A percentile compares a stretch with the other conserved stretches of the same genome.
Evolutionary conservation across 2,113 vertebrate genomes (phyloP).

Genomic region (Mystacornis crossleyi): DNA sequence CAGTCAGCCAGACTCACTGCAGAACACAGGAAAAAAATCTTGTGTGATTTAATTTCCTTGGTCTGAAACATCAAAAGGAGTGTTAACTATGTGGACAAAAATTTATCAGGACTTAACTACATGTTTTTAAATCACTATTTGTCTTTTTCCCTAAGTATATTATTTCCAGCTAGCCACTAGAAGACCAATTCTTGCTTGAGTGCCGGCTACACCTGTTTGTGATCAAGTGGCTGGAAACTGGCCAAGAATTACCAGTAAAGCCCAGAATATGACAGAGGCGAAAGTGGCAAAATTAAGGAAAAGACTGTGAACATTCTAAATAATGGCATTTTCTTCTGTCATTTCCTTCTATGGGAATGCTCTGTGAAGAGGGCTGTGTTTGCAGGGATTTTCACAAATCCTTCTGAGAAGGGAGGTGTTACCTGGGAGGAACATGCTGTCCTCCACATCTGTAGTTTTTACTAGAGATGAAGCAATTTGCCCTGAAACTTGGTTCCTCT

Average conservation of each 20-base stretch:
- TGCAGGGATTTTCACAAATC: not conserved
- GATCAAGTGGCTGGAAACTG: not conserved
- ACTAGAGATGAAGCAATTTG: not conserved
- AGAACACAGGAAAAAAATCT: not conserved
- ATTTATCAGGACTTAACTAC: not conserved
- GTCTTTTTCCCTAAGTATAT: not conserved
- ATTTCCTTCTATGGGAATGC: not conserved
- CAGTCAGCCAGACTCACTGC: not conserved
- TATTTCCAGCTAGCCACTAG: not conserved
- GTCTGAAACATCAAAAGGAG: not conserved
- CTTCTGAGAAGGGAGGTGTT: not conserved
- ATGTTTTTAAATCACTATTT: not conserved
- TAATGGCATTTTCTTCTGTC: not conserved
- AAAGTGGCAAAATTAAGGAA: not conserved
- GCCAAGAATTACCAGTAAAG: not conserved
- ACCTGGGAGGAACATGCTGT: not conserved
- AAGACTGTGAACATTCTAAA: not conserved
- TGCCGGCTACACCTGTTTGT: not conserved
- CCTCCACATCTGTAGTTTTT: not conserved
- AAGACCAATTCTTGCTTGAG: not conserved
- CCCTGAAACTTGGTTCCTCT: not conserved
- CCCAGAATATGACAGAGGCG: not conserved
- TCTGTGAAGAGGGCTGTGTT: not conserved
- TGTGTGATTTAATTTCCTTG: not conserved
- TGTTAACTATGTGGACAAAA: not conserved